Evolutionary conservation across 2,888 invertebrate species (phyloP).

Genomic region (Microctonus aethiopoides): DNA sequence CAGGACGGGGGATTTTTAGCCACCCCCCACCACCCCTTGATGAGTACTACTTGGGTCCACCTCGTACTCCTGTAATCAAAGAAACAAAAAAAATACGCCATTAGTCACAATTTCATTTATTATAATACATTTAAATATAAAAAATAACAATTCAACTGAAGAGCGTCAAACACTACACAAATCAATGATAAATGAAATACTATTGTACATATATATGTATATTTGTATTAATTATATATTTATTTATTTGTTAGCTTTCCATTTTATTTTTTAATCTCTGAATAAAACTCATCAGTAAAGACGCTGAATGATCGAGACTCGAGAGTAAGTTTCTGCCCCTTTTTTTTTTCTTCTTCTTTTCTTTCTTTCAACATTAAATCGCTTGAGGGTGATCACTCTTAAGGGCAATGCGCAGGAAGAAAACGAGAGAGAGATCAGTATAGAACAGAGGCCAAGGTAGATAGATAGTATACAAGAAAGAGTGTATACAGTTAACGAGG

Average conservation of each 20-base stretch:
- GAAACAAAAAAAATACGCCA: constrained; percentile 15
- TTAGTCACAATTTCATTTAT: constrained; percentile 5
- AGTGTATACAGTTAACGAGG: constrained; percentile 46
- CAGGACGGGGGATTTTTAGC: constrained; percentile 38
- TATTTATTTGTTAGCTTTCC: no score
- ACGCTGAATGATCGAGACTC: constrained; percentile 13
- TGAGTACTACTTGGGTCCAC: constrained; percentile 10
- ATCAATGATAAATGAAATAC: no score
- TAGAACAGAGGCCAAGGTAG: background rate
- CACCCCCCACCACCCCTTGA: constrained; percentile 34
- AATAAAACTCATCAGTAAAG: constrained; percentile 17
- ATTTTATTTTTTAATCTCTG: no score
- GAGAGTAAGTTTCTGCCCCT: constrained; percentile 2
- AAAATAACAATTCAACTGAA: no score
- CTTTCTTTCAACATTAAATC: background rate
- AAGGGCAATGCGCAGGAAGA: constrained; percentile 15
- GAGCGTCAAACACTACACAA: no score
- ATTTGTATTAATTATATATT: no score
- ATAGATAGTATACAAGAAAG: constrained; percentile 16
- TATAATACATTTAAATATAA: background rate
- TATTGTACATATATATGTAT: no score
- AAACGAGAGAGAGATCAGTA: constrained; percentile 18
- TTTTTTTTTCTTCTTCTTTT: background rate
- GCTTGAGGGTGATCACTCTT: constrained; percentile 19
- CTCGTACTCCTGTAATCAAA: constrained; percentile 36